Conservation (phyloP, 2,888 invertebrate genomes). For the Eurytoma californica region DNA sequence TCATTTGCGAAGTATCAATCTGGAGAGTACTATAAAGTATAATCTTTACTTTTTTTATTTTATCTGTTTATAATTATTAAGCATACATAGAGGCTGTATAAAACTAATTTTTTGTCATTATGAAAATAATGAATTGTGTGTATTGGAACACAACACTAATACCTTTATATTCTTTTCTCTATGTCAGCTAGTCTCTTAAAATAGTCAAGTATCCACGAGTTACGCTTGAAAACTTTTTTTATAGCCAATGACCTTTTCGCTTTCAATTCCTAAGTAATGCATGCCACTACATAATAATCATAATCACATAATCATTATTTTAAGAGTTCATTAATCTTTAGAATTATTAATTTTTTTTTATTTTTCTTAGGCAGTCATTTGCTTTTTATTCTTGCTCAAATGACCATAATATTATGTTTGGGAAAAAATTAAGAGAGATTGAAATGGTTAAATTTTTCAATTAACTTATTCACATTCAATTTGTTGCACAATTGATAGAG, state of each 20-base stretch:
- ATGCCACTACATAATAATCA: conserved; percentile 46
- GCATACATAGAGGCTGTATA: conserved; percentile 48
- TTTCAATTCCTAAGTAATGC: conserved; percentile 53
- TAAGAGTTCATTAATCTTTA: background rate
- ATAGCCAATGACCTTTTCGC: conserved; percentile 36
- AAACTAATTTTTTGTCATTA: conserved; percentile 51
- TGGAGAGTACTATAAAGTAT: conserved; percentile 5
- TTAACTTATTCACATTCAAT: conserved; percentile 3
- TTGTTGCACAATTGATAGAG: background rate
- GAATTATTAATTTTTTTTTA: conserved; percentile 16
- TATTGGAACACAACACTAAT: conserved; percentile 30
- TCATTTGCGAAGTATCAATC: background rate
- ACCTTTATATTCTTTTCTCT: conserved; percentile 4
- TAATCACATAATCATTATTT: conserved; percentile 11
- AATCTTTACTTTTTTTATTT: conserved; percentile 23
- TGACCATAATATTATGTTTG: conserved; percentile 18
- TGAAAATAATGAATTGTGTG: conserved; percentile 48
- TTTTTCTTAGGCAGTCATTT: conserved; percentile 50
- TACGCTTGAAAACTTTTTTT: conserved; percentile 29
- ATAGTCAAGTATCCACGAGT: conserved; percentile 36
- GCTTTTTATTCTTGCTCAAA: conserved; percentile 37
- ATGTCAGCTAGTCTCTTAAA: conserved; percentile 12
- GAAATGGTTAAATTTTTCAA: background rate
- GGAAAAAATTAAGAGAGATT: conserved; percentile 21
- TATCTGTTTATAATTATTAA: conserved; percentile 30